Base-by-base conservation (phyloP, 2,888 invertebrate species). In the Trissolcus brochymenae region DNA sequence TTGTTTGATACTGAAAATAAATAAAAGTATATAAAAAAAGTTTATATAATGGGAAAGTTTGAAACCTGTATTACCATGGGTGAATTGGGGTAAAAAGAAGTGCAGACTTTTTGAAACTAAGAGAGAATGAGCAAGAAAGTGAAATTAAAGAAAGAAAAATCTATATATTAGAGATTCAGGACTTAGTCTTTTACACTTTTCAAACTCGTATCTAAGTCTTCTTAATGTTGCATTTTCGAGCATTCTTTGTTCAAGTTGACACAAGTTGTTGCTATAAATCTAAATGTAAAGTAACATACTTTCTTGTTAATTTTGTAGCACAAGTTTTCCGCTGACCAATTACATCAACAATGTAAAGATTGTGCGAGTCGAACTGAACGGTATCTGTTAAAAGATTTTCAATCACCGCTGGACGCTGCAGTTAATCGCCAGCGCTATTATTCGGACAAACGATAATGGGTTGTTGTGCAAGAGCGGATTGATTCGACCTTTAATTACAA, bases 401-500 rank as follows among this genome's bases (percentile, higher is more conserved):
- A 76, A 76, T 76, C 76, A 65, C 70, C 50, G 65, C 60, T 60
- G 70, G 76, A 70, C 70, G 64, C 60, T 65, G 50, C 55, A 59
- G 76, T 76, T 70, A 66, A 76, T 70, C 65, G 49, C 50, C 55
- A 55, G 49, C 43, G 51, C 70, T 65, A 65, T 70, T 76, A 76
- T 60, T 76, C 59, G 61, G 54, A 55, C 62, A 57, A 60, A 60
- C 55, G 77, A 72, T 77, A 77, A 77, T 77, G 60, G 77, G 59
- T 68, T 72, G 77, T 73, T 77, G 77, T 64, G 60, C 72, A 60
- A 76, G 72, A 60, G 67, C 59, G 46, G 67, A 57, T 64, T 77
- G 72, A 77, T 77, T 56, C 67, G 60, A 64, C 62, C 72, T 73
- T 67, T 68, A 77, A 77, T 77, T 77, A 77, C 64, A 73, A 59